Evolutionary conservation across 1,140 invertebrate species (phyloP).

Genomic region (Zaprionus vittiger): DNA sequence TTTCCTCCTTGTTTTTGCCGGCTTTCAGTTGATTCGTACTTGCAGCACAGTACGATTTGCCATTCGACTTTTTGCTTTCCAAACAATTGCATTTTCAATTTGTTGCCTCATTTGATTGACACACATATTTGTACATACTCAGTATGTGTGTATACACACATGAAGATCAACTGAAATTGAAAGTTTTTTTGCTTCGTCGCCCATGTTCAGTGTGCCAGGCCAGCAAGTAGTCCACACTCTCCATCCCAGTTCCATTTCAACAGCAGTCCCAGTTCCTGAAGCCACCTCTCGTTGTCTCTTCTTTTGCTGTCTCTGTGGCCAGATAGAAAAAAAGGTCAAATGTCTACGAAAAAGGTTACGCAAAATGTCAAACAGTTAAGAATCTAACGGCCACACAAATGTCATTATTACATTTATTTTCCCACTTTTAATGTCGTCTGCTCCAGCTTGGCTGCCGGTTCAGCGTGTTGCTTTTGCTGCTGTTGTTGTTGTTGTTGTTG

Average conservation of each 20-base stretch:
- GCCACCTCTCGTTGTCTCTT: not conserved
- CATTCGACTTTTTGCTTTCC: constrained; percentile 14
- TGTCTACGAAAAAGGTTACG: constrained; percentile 82
- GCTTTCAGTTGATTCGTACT: constrained; percentile 12
- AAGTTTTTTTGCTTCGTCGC: constrained; percentile 63
- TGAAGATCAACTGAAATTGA: constrained; percentile 65
- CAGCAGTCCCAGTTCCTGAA: constrained; percentile 1
- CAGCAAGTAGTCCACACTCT: constrained; percentile 12
- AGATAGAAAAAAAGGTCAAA: constrained; percentile 68
- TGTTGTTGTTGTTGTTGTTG: constrained; percentile 38
- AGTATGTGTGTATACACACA: not conserved
- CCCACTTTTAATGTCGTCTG: constrained; percentile 76
- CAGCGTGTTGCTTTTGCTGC: constrained; percentile 24
- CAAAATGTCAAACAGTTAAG: constrained; percentile 84
- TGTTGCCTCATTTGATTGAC: constrained; percentile 45
- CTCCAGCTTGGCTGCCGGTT: constrained; percentile 36
- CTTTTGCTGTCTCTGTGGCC: not conserved
- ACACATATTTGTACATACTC: constrained; percentile 20
- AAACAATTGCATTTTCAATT: constrained; percentile 17
- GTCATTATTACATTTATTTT: constrained; percentile 81
- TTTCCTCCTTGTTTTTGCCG: constrained; percentile 4
- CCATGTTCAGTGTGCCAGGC: constrained; percentile 52
- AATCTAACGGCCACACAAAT: constrained; percentile 83
- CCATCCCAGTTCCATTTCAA: constrained; percentile 14
- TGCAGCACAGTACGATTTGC: constrained; percentile 17